Evolutionary conservation across 2,888 invertebrate species (phyloP).

Genomic region (Lysandra coridon): DNA sequence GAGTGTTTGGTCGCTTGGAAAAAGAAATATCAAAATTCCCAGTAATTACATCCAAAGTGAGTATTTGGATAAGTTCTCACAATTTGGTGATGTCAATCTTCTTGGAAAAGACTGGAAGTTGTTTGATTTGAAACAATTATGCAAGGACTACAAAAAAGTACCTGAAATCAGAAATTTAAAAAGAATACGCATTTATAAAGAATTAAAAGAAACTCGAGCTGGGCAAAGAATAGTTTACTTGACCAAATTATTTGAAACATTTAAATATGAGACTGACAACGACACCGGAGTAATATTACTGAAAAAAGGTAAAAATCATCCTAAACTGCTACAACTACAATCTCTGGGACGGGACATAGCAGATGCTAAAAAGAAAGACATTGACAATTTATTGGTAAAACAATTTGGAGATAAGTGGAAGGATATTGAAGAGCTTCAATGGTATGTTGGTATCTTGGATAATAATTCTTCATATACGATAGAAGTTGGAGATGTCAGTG

Average conservation of each 20-base stretch:
- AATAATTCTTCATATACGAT: not conserved
- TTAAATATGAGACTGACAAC: constrained; percentile 6
- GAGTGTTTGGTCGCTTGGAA: constrained; percentile 37
- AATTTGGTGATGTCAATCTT: constrained; percentile 15
- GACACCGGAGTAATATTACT: not conserved
- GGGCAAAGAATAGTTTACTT: constrained; percentile 25
- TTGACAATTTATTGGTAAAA: constrained; percentile 35
- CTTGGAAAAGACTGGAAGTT: constrained; percentile 31
- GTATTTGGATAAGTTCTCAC: constrained; percentile 29
- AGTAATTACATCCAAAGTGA: constrained; percentile 34
- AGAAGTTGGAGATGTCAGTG: not conserved
- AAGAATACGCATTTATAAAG: constrained; percentile 31
- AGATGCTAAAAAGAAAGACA: constrained; percentile 34
- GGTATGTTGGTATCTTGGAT: constrained; percentile 35
- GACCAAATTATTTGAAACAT: not conserved
- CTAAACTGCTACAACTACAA: constrained; percentile 22
- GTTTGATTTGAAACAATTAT: constrained; percentile 23
- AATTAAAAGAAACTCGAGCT: constrained; percentile 32
- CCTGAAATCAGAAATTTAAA: constrained; percentile 31
- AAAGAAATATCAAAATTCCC: constrained; percentile 38
- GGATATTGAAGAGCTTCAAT: constrained; percentile 32
- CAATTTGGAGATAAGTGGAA: constrained; percentile 36
- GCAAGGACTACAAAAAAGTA: constrained; percentile 18
- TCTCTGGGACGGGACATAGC: not conserved
- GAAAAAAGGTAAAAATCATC: constrained; percentile 28